Base-by-base conservation (phyloP, 2,113 vertebrate genomes). In the Aptenodytes forsteri region DNA sequence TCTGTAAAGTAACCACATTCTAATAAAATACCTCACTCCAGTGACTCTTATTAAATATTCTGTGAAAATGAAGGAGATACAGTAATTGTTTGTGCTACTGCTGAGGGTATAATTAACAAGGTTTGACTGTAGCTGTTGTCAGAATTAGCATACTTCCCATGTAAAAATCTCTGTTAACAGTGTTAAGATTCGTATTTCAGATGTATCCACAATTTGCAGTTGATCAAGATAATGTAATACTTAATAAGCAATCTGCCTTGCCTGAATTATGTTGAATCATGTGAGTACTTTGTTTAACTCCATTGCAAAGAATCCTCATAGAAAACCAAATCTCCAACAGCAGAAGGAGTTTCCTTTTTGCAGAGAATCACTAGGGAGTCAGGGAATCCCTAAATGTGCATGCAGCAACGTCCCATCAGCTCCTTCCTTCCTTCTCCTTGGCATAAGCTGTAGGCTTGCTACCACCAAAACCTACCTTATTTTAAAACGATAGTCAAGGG, bases 31-130 rank as follows among this genome's bases (percentile, higher is more conserved):
- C 80, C 76, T 94, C 67, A 78, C n/a, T 73, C 76, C 59, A 83
- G 79, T 0, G 10, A 81, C 88, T 77, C 67, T 83, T 83, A 83
- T 38, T 92, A 90, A 90, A 77, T 86, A 80, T 71, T 89, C 88
- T 78, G 44, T 75, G 90, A 84, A 92, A 90, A 89, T 0, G 5
- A 94, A 91, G 69, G 83, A 94, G 91, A 84, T 85, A 69, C 38
- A 67, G 59, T 93, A 89, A 96, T 93, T 94, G 89, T 95, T 95
- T 96, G 95, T 93, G 42, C 64, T 93, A 9, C 61, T 97, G 90
- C 76, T 89, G 76, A 70, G 88, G 72, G 52, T 89, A 16, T 94
- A 90, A 96, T 93, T 91, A 94, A 62, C 82, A 85, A 94, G 83
- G 44, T 84, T 94, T 87, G 78, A 73, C 65, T 71, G 80, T 65